Percentiles rank a stretch among this genome's conserved stretches.
Conservation (phyloP, 1,140 invertebrate genomes). For the Aphelinus certus region DNA sequence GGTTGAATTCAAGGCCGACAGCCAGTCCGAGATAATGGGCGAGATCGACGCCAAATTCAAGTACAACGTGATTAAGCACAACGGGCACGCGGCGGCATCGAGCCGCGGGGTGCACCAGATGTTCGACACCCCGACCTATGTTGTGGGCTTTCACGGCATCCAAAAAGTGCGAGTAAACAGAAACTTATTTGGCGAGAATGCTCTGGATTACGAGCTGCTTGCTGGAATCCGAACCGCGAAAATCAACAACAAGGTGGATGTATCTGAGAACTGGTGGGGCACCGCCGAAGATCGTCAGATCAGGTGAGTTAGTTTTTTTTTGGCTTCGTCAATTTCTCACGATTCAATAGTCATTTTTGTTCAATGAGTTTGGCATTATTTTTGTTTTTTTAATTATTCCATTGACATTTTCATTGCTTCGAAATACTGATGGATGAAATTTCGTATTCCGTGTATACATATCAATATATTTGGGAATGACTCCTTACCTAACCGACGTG, state of each 20-base stretch:
- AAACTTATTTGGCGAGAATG: conserved; percentile 92
- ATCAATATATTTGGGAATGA: too few relatives aligned
- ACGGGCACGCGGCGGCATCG: conserved; percentile 59
- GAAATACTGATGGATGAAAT: conserved; percentile 10
- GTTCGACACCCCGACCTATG: conserved; percentile 76
- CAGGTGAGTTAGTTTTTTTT: conserved; percentile 45
- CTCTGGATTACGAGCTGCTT: conserved; percentile 89
- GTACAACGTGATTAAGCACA: conserved; percentile 82
- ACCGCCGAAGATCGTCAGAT: conserved; percentile 77
- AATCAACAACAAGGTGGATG: conserved; percentile 87
- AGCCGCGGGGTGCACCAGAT: conserved; percentile 61
- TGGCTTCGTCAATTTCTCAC: too few relatives aligned
- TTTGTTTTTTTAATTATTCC: too few relatives aligned
- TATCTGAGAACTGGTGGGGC: conserved; percentile 97
- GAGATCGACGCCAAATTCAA: conserved; percentile 82
- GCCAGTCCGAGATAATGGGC: conserved; percentile 92
- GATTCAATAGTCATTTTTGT: too few relatives aligned
- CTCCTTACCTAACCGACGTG: too few relatives aligned
- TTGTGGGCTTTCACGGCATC: conserved; percentile 91
- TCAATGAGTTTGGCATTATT: too few relatives aligned
- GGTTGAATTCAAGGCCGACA: conserved; percentile 88
- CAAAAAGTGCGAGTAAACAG: conserved; percentile 91
- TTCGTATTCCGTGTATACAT: too few relatives aligned
- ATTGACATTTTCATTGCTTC: not conserved
- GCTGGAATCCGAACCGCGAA: conserved; percentile 91